These are phyloP conservation scores for Melanotaenia boesemani DNA, from an alignment of 2,797 vertebrate species.

Conservation along the genomic window DNA sequence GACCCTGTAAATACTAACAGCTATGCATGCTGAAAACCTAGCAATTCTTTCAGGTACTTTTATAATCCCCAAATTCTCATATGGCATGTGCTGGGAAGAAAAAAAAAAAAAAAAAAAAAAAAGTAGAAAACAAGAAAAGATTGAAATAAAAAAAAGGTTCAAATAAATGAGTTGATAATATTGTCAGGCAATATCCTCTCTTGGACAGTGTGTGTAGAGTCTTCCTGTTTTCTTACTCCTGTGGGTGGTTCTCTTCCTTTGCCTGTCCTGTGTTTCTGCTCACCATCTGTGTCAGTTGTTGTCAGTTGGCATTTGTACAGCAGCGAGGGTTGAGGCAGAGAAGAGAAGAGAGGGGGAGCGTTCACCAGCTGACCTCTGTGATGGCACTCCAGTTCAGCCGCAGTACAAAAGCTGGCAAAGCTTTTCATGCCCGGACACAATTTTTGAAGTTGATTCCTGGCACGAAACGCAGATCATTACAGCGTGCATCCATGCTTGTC, in stretches of 20 bases:
- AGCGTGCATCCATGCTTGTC: slow-evolving; percentile 37
- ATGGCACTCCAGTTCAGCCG: slow-evolving; percentile 64
- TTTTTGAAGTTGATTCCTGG: slow-evolving; percentile 54
- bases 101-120: slow-evolving; percentile 66
- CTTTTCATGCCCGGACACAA: slow-evolving; percentile 32
- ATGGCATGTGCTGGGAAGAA: slow-evolving; percentile 88
- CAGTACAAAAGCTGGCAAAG: slow-evolving; percentile 52
- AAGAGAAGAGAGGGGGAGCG: slow-evolving; percentile 38
- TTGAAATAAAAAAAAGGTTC: slow-evolving; percentile 65
- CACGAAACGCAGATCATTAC: slow-evolving; percentile 30
- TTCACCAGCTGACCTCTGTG: slow-evolving; percentile 67
- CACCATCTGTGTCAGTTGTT: slow-evolving; percentile 80
- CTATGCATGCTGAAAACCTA: slow-evolving; percentile 96
- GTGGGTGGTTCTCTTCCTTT: slow-evolving; percentile 82
- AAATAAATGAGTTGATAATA: slow-evolving; percentile 77
- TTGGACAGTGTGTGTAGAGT: slow-evolving; percentile 80
- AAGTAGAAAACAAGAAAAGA: slow-evolving; percentile 70
- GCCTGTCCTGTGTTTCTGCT: slow-evolving; percentile 82
- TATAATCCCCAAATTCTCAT: slow-evolving; percentile 91
- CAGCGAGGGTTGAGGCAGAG: slow-evolving; percentile 84
- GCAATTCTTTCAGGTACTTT: slow-evolving; percentile 99
- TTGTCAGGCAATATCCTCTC: slow-evolving; percentile 76
- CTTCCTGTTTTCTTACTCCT: slow-evolving; percentile 82
- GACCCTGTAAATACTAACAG: slow-evolving; percentile 90
- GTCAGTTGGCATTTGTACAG: slow-evolving; percentile 79